These are phyloP conservation scores for Phalacrocorax aristotelis DNA, from an alignment of 2,113 vertebrate species.

Conservation along the genomic window DNA sequence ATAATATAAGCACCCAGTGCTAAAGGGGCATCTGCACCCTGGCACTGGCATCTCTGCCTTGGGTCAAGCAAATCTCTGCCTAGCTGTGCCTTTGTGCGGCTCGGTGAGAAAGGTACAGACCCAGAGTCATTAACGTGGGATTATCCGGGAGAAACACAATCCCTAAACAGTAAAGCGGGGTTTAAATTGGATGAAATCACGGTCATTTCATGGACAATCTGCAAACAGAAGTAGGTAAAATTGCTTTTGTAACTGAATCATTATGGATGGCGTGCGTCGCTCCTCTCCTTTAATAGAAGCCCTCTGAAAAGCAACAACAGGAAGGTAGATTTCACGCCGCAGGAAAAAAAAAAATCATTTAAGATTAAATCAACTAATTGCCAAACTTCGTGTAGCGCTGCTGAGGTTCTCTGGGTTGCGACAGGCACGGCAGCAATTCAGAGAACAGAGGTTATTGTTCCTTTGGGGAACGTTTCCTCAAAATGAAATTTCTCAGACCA, in stretches of 20 bases:
- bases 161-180: background rate
- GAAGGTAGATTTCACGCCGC: background rate
- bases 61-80: background rate
- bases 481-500: background rate
- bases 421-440: background rate
- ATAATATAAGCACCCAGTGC: background rate
- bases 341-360: background rate
- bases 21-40: background rate
- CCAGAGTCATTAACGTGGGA: background rate
- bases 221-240: background rate
- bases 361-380: background rate
- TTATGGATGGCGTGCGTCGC: background rate
- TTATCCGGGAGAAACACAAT: background rate
- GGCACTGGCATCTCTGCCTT: too few relatives aligned
- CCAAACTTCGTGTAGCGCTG: rapidly evolving
- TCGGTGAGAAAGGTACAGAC: too few relatives aligned
- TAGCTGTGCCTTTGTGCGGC: background rate
- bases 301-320: background rate
- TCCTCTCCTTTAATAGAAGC: background rate
- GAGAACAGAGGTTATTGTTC: background rate
- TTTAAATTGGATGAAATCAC: background rate
- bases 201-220: background rate
- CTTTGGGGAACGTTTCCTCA: background rate
- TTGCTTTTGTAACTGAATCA: background rate
- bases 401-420: background rate